phyloP scores from a whole-genome alignment of 2,797 vertebrate genomes.

The Smutsia gigantea region DNA sequence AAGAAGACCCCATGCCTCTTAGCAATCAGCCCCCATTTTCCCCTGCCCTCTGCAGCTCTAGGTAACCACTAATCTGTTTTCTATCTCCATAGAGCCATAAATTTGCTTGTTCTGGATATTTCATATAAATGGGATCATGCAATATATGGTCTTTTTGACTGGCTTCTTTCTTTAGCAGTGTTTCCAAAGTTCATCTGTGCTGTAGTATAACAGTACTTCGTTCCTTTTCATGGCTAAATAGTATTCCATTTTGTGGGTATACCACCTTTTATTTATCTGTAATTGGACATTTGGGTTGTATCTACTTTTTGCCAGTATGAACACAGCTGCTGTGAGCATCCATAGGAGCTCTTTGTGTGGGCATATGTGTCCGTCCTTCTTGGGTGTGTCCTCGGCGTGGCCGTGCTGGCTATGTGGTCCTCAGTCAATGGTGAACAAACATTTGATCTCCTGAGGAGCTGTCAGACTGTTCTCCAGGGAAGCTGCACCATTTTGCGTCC shows the following conservation, averaged over 20 bases:
- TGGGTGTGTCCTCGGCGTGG: neutral
- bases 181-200: neutral
- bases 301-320: neutral
- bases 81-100: neutral
- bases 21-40: neutral
- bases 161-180: neutral
- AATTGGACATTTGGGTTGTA: neutral
- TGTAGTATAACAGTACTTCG: neutral
- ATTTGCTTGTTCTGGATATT: neutral
- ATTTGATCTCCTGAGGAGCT: neutral
- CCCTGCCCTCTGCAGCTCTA: neutral
- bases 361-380: neutral
- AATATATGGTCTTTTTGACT: neutral
- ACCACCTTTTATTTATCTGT: neutral
- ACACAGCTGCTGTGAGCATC: neutral
- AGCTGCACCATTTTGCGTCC: neutral
- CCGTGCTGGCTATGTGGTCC: neutral
- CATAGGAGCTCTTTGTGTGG: neutral
- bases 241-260: neutral
- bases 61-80: neutral
- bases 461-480: conserved; percentile 14
- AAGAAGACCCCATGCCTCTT: neutral
- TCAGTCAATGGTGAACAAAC: neutral
- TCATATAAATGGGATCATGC: neutral
- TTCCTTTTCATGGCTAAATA: neutral